Evolutionary conservation across 2,797 vertebrate genomes (phyloP).

Genomic region (Artibeus jamaicensis): DNA sequence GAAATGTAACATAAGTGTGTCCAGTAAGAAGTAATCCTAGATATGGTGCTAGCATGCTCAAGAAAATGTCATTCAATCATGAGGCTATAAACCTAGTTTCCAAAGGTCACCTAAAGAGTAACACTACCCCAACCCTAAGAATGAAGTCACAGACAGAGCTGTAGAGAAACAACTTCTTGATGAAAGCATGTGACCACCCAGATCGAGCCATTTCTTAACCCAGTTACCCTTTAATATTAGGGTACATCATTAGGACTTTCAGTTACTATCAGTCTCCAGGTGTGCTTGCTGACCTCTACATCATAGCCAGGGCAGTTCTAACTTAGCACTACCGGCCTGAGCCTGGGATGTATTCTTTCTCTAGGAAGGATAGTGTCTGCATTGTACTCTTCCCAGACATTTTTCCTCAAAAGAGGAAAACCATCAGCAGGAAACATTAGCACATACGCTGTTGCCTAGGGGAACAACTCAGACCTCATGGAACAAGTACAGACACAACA

Average conservation of each 20-base stretch:
- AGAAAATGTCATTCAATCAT: not conserved
- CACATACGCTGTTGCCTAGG: not conserved
- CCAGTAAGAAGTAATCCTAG: not conserved
- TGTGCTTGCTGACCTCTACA: not conserved
- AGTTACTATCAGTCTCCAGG: not conserved
- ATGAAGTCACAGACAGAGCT: not conserved
- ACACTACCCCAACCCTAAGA: not conserved
- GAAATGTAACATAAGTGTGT: not conserved
- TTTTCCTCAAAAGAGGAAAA: slow-evolving; percentile 19
- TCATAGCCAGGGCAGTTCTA: not conserved
- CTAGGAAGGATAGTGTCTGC: not conserved
- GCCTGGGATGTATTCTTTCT: not conserved
- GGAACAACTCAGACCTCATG: not conserved
- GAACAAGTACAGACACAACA: not conserved
- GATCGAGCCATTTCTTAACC: not conserved
- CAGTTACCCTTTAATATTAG: not conserved
- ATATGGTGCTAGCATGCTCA: not conserved
- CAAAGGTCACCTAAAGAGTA: not conserved
- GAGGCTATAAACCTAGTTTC: not conserved
- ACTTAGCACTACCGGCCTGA: not conserved
- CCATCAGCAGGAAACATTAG: not conserved
- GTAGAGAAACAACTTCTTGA: not conserved
- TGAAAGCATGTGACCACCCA: not conserved
- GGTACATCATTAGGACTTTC: not conserved
- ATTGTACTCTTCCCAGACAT: not conserved